Percentiles rank a stretch among this genome's conserved stretches.
Evolutionary conservation across 2,888 invertebrate genomes (phyloP).

Genomic region (Thymelicus lineola): DNA sequence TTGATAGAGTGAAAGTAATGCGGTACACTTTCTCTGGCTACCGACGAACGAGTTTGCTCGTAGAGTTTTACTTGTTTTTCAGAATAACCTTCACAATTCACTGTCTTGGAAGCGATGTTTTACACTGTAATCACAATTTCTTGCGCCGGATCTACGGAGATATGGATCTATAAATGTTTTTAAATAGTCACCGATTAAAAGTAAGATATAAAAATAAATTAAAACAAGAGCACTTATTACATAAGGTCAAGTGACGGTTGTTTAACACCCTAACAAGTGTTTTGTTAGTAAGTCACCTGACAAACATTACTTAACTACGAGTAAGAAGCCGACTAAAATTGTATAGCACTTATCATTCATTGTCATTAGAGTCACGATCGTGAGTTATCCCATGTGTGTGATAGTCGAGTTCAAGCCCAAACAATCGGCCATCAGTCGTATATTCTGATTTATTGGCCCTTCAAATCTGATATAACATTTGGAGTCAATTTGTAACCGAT

Average conservation of each 20-base stretch:
- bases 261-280: conserved; percentile 3
- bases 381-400: conserved; percentile 27
- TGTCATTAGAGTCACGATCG: conserved; percentile 34
- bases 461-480: conserved; percentile 22
- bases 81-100: neutral
- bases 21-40: conserved; percentile 59
- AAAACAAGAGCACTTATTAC: conserved; percentile 7
- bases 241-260: conserved; percentile 3
- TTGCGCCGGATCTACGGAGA: neutral
- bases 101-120: neutral
- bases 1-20: conserved; percentile 64
- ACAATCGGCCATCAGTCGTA: conserved; percentile 33
- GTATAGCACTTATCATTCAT: conserved; percentile 35
- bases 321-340: conserved; percentile 16
- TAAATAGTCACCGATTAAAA: conserved; percentile 3
- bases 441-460: conserved; percentile 30
- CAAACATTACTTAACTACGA: conserved; percentile 22
- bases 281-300: conserved; percentile 19
- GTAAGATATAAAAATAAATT: neutral
- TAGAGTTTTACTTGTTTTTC: conserved; percentile 6
- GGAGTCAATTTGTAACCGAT: conserved; percentile 8
- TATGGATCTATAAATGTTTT: conserved; percentile 13
- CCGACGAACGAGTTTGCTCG: conserved; percentile 40
- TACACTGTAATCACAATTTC: neutral
- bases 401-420: conserved; percentile 18